A percentile compares a stretch with the other conserved stretches of the same genome.
Conservation (phyloP, 2,113 vertebrate genomes). For the Labeo catla region DNA sequence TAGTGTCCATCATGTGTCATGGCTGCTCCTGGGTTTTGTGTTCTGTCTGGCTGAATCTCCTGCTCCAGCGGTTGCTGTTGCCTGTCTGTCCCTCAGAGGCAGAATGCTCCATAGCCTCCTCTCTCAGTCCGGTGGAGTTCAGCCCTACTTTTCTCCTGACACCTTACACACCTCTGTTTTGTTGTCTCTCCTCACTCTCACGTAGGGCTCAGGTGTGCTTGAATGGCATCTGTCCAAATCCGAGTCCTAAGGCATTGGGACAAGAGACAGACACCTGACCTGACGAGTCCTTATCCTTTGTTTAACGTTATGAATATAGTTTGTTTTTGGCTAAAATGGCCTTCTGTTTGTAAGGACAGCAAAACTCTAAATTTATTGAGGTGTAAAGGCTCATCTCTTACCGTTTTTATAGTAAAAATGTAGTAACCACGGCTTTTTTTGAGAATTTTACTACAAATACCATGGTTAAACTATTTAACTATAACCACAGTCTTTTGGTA, state of each 20-base stretch:
- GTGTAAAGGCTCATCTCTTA: background rate
- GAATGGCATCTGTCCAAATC: conserved; percentile 73
- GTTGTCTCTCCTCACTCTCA: conserved; percentile 23
- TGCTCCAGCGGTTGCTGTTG: conserved; percentile 70
- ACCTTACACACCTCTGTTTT: conserved; percentile 55
- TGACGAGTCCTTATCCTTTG: conserved; percentile 16
- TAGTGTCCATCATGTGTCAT: conserved; percentile 78
- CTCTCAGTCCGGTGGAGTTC: conserved; percentile 7
- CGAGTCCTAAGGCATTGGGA: conserved; percentile 37
- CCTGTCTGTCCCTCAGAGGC: conserved; percentile 73
- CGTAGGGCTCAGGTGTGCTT: conserved; percentile 67
- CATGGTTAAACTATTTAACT: too few relatives aligned
- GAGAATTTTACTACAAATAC: too few relatives aligned
- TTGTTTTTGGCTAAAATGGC: background rate
- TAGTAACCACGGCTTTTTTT: too few relatives aligned
- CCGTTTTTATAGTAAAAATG: too few relatives aligned
- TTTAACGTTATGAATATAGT: conserved; percentile 2
- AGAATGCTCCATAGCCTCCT: conserved; percentile 35
- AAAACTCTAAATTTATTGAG: background rate
- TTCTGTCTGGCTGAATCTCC: conserved; percentile 78
- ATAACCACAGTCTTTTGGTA: too few relatives aligned
- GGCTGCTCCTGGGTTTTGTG: conserved; percentile 72
- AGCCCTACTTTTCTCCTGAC: conserved; percentile 27
- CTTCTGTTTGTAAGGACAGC: background rate
- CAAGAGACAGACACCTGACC: conserved; percentile 59